Evolutionary conservation across 2,797 vertebrate genomes (phyloP).

Genomic region (Tarsius wallacei): DNA sequence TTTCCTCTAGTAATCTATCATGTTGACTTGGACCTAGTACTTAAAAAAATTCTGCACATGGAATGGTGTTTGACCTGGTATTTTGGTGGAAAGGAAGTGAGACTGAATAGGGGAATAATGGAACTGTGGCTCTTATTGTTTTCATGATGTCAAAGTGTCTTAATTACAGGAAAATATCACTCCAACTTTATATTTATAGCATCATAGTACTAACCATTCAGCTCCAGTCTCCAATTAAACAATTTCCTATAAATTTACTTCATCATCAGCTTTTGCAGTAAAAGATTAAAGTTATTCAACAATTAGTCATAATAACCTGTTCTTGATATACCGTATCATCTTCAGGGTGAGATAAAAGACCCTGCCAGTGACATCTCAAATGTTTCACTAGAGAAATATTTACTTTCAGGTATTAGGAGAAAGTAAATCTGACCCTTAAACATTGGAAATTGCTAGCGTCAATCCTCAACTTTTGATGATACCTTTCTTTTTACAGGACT

Average conservation of each 20-base stretch:
- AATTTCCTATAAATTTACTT: conserved; percentile 53
- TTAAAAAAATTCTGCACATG: conserved; percentile 72
- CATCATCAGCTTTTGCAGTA: conserved; percentile 49
- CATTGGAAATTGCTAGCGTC: conserved; percentile 32
- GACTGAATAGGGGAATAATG: background rate
- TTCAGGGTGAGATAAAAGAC: conserved; percentile 15
- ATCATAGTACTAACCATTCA: conserved; percentile 22
- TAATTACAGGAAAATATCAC: conserved; percentile 70
- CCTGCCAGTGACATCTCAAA: conserved; percentile 41
- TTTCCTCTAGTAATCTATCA: conserved; percentile 80
- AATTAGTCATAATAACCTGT: conserved; percentile 14
- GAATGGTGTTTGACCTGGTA: conserved; percentile 56
- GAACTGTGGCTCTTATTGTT: conserved; percentile 67
- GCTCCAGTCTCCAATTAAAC: background rate
- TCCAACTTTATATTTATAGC: conserved; percentile 13
- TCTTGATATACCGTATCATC: background rate
- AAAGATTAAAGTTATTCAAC: conserved; percentile 63
- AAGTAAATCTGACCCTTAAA: conserved; percentile 56
- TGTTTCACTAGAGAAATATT: background rate
- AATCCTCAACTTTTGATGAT: conserved; percentile 44
- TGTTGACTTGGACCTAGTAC: conserved; percentile 73
- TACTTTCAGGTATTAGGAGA: conserved; percentile 45
- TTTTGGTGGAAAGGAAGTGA: conserved; percentile 71
- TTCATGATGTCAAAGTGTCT: conserved; percentile 62
- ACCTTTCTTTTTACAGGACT: conserved; percentile 41